Evolutionary conservation across 2,888 invertebrate genomes (phyloP).

Genomic region (Cantharis rufa): DNA sequence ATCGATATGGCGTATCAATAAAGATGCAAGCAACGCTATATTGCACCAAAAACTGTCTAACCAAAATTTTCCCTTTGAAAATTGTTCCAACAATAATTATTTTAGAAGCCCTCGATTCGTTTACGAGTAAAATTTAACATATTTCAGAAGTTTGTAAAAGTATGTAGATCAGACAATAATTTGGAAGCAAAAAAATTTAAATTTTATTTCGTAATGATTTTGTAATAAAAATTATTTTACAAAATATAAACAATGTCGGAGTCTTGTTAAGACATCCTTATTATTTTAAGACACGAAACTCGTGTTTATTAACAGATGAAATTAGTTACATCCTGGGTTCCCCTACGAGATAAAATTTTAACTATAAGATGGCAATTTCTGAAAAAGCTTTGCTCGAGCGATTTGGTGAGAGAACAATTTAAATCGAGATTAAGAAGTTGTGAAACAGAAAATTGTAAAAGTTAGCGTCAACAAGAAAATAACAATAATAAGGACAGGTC

Average conservation of each 20-base stretch:
- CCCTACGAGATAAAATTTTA: background rate
- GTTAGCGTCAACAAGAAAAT: background rate
- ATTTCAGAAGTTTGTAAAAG: background rate
- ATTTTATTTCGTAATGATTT: background rate
- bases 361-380: background rate
- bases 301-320: background rate
- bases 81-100: background rate
- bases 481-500: constrained; percentile 3
- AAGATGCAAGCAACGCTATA: background rate
- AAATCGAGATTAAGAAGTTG: background rate
- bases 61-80: background rate
- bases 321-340: background rate
- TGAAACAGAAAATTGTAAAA: background rate
- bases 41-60: background rate
- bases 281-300: background rate
- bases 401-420: background rate
- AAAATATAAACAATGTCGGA: background rate
- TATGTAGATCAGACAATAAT: background rate
- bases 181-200: background rate
- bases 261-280: background rate
- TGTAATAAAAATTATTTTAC: background rate
- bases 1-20: background rate
- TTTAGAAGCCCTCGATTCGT: background rate
- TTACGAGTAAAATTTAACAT: background rate
- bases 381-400: background rate